phyloP scores from a whole-genome alignment of 2,888 invertebrate genomes.

The Diplolepis rosae region DNA sequence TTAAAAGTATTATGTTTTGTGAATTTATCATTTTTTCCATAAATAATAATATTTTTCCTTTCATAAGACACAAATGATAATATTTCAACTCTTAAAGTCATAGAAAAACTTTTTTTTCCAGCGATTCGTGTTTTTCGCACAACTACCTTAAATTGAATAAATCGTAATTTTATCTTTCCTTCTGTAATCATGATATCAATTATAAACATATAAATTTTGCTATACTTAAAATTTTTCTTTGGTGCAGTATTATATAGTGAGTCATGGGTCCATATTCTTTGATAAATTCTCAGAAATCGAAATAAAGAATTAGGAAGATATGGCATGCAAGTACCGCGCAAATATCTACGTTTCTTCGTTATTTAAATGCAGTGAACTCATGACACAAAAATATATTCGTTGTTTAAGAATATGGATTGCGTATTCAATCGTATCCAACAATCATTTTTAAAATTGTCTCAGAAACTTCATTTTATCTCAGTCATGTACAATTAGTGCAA shows the following conservation, averaged over 20 bases:
- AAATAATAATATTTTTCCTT: too few relatives aligned
- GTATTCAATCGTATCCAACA: background rate
- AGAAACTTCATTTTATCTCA: background rate
- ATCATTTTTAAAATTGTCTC: background rate
- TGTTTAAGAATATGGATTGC: background rate
- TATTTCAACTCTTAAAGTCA: too few relatives aligned
- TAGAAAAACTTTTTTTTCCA: too few relatives aligned
- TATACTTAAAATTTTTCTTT: background rate
- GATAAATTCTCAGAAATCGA: background rate
- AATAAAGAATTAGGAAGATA: background rate
- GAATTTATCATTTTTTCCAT: too few relatives aligned
- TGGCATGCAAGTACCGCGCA: background rate
- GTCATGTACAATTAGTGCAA: background rate
- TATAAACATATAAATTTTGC: too few relatives aligned
- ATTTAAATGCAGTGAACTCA: constrained; percentile 16
- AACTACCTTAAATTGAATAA: too few relatives aligned
- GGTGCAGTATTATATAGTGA: background rate
- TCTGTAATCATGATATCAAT: too few relatives aligned
- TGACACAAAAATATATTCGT: constrained; percentile 1
- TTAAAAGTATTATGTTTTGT: too few relatives aligned
- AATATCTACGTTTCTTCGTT: background rate
- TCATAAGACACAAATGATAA: too few relatives aligned
- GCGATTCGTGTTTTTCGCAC: too few relatives aligned
- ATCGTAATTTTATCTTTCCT: too few relatives aligned
- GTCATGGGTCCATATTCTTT: background rate